These are phyloP conservation scores for Temnopleurus reevesii DNA, from an alignment of 53 echinoderm and acorn worm genomes.

Conservation along the genomic window DNA sequence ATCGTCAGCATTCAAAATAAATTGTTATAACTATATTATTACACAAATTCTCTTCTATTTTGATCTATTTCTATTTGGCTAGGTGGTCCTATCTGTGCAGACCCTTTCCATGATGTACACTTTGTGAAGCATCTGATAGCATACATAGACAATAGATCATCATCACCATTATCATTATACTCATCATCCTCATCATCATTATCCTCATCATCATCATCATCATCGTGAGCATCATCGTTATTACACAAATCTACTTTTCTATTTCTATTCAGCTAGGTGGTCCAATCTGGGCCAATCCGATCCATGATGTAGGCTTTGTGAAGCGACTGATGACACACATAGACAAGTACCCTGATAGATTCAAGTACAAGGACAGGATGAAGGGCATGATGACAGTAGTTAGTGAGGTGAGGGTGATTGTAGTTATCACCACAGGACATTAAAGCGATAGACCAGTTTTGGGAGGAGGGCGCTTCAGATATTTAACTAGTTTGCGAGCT, in stretches of 20 bases:
- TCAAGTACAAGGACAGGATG: conserved; percentile 77
- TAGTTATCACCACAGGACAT: too few species aligned
- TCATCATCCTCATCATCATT: too few species aligned
- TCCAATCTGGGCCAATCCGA: conserved; percentile 90
- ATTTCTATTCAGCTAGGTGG: conserved; percentile 77
- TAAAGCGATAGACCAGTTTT: too few species aligned
- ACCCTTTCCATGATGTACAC: conserved; percentile 77
- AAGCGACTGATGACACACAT: conserved; percentile 74
- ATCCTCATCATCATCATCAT: too few species aligned
- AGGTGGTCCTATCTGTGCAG: conserved; percentile 92
- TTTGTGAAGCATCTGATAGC: conserved; percentile 78
- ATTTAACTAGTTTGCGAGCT: too few species aligned
- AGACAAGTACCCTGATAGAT: conserved; percentile 64
- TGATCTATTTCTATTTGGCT: conserved; percentile 69
- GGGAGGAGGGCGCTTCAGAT: too few species aligned
- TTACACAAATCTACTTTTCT: too few species aligned
- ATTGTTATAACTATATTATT: too few species aligned
- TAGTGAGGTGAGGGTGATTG: conserved; percentile 90
- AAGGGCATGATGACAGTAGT: conserved; percentile 80
- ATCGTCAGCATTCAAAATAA: too few species aligned
- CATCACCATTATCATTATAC: too few species aligned
- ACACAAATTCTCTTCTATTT: too few species aligned
- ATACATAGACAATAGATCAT: conserved; percentile 69
- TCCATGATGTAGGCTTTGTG: conserved; percentile 84
- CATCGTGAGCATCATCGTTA: too few species aligned